phyloP scores from a whole-genome alignment of 1,140 invertebrate genomes.

The Bombus haemorrhoidalis region DNA sequence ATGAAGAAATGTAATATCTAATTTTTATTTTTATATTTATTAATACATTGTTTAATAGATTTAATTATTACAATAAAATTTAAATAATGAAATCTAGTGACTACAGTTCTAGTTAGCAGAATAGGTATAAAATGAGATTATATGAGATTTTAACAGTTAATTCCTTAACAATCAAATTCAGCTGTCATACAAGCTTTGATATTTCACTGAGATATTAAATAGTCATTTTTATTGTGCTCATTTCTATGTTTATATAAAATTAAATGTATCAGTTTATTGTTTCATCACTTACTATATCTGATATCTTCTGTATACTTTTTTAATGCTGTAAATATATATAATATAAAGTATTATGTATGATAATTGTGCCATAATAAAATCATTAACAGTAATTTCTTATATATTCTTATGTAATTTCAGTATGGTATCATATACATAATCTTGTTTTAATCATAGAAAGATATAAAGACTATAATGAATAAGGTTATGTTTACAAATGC shows the following conservation, averaged over 20 bases:
- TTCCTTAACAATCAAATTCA: neutral
- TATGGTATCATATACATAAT: neutral
- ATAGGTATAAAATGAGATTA: too few relatives aligned
- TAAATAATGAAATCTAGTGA: neutral
- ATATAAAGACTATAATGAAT: neutral
- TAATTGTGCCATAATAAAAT: neutral
- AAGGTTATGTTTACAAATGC: slow-evolving; percentile 33
- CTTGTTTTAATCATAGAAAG: neutral
- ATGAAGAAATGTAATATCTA: neutral
- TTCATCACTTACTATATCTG: neutral
- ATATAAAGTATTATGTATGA: neutral
- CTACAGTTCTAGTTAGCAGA: neutral
- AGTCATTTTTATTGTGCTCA: neutral
- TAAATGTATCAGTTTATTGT: neutral
- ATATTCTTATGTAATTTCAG: neutral
- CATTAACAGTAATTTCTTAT: neutral
- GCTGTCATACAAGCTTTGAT: neutral
- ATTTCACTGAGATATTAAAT: neutral
- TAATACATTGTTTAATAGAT: neutral
- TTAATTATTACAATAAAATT: neutral
- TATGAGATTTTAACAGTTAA: neutral
- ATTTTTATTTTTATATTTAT: neutral
- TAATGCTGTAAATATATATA: neutral
- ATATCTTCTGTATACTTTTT: neutral
- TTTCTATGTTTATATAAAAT: neutral